Percentiles rank a stretch among this genome's conserved stretches.
Evolutionary conservation across 2,888 invertebrate genomes (phyloP).

Genomic region (Macrosoma leucophasiata): DNA sequence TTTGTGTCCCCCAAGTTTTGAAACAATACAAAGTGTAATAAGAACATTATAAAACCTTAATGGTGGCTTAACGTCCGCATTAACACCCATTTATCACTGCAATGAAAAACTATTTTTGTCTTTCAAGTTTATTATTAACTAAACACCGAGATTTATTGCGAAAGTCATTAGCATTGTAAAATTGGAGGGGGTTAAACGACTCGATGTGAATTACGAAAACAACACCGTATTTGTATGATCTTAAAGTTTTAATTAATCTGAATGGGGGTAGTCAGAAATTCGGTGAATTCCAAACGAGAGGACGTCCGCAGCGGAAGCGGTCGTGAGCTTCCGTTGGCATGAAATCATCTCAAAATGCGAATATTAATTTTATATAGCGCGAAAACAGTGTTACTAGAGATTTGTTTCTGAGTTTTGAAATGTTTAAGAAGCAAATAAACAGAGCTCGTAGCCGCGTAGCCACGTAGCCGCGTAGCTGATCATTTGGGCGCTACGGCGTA

Average conservation of each 20-base stretch:
- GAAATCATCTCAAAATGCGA: slow-evolving; percentile 25
- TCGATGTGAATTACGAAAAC: not conserved
- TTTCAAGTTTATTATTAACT: slow-evolving; percentile 23
- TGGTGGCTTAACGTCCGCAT: not conserved
- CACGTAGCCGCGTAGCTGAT: too few relatives aligned
- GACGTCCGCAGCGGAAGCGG: slow-evolving; percentile 21
- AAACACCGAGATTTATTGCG: slow-evolving; percentile 26
- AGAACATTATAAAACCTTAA: slow-evolving; percentile 1
- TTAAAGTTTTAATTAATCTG: slow-evolving; percentile 15
- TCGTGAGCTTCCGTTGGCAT: slow-evolving; percentile 21
- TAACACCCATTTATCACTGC: slow-evolving; percentile 1
- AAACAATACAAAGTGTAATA: not conserved
- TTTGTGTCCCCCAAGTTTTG: not conserved
- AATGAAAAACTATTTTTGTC: slow-evolving; percentile 11
- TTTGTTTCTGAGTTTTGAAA: too few relatives aligned
- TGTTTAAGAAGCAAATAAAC: too few relatives aligned
- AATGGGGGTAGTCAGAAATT: slow-evolving; percentile 12
- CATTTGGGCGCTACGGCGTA: too few relatives aligned
- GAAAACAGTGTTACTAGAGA: too few relatives aligned
- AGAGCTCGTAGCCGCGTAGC: too few relatives aligned
- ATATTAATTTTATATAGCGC: slow-evolving; percentile 24
- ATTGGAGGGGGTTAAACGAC: slow-evolving; percentile 21
- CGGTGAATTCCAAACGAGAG: slow-evolving; percentile 25
- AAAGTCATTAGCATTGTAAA: slow-evolving; percentile 30
- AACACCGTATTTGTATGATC: not conserved